phyloP scores from a whole-genome alignment of 2,113 vertebrate species.

The Pygoscelis antarcticus region DNA sequence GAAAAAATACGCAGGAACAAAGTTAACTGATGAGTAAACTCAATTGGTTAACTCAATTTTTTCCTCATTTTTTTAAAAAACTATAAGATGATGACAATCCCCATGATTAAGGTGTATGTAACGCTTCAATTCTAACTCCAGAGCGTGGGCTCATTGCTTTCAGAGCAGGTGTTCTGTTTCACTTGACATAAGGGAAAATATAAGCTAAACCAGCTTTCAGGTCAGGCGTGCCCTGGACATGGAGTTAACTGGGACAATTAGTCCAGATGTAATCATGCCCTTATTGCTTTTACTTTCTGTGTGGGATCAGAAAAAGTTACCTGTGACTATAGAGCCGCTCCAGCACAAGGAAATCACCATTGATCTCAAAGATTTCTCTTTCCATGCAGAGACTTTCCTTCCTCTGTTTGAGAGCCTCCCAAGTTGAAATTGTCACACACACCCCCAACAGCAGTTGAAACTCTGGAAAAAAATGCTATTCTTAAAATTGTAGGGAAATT shows the following conservation, averaged over 20 bases:
- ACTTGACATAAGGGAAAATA: not conserved
- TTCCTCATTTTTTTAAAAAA: not conserved
- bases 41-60: not conserved
- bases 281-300: slow-evolving; percentile 8
- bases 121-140: not conserved
- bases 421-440: not conserved
- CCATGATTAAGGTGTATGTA: not conserved
- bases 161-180: not conserved
- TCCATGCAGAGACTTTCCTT: not conserved
- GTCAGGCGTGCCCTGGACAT: not conserved
- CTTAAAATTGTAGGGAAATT: not conserved
- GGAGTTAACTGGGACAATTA: not conserved
- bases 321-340: not conserved
- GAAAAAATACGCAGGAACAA: not conserved
- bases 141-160: not conserved
- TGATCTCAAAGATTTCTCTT: not conserved
- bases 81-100: not conserved
- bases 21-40: not conserved
- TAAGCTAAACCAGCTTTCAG: not conserved
- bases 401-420: not conserved
- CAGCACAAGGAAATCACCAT: not conserved
- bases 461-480: not conserved
- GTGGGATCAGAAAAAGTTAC: not conserved
- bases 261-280: not conserved
- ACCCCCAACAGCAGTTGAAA: not conserved